Base-by-base conservation (phyloP, 2,113 vertebrate genomes). In the Hepsetus odoe region DNA sequence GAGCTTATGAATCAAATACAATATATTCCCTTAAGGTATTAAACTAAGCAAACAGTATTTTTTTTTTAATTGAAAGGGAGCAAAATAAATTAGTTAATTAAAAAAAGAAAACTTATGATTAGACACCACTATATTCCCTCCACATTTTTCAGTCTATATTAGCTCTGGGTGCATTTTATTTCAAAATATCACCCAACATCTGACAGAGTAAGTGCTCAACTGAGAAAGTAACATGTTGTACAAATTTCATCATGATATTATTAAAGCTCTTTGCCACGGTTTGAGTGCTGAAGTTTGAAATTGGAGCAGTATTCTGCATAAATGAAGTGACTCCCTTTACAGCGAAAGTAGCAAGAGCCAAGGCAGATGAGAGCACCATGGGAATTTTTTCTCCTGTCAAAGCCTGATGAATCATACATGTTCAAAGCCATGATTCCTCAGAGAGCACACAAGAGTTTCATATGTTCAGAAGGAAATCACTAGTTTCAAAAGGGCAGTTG, bases 321-420 rank as follows among this genome's bases (percentile, higher is more conserved):
- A 77, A 69, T 69, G 24, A 69, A 22, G n/a, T 22, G 24, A 16
- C 13, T 76, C 66, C 49, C 58, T 28, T 38, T 61, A 55, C 53
- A 49, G 46, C 44, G 38, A 71, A 79, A 75, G 24, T 26, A 53
- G 35, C 44, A 53, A 59, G 76, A 76, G 51, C 40, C 49, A 30
- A 77, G 70, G 65, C 9, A 5, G 65, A 28, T 67, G 44, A 74
- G 28, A 58, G 55, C 53, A 40, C 53, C 46, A 40, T 24, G 64
- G 58, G 65, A 79, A 58, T 42, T 20, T 71, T 38, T 59, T 59
- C 68, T 72, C 56, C 33, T 80, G n/a, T 80, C 9, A 46, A 76
- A 76, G 56, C 51, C 66, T 53, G 59, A 80, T 76, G 82, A 80
- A 67, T 83, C 77, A 72, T 65, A 46, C n/a, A 33, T 79, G 67